Conservation (phyloP, 2,888 invertebrate genomes). For the Trachelus troglodyta region DNA sequence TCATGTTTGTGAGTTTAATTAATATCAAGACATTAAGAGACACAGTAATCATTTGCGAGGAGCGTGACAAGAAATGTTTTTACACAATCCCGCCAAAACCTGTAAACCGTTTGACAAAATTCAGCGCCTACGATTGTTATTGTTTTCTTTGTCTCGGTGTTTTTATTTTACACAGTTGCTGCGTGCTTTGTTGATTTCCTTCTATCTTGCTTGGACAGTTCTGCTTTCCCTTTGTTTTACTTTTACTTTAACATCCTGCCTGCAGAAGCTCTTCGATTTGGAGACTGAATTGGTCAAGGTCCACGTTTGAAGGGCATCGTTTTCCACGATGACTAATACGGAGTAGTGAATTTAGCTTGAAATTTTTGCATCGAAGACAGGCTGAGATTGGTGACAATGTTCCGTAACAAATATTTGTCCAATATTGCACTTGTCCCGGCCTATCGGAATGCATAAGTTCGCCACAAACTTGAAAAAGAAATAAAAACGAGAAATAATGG, state of each 20-base stretch:
- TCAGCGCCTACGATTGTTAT: background rate
- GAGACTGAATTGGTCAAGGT: slow-evolving; percentile 46
- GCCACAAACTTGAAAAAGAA: background rate
- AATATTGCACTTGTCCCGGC: slow-evolving; percentile 69
- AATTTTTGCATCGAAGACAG: slow-evolving; percentile 61
- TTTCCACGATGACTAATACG: background rate
- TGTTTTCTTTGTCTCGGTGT: background rate
- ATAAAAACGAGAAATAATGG: background rate
- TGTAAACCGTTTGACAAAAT: background rate
- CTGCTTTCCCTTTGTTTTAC: background rate
- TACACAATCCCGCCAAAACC: background rate
- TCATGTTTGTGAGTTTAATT: background rate
- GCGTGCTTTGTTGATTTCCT: background rate
- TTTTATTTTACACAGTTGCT: background rate
- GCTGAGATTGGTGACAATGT: slow-evolving; percentile 67
- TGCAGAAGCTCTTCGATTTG: slow-evolving; percentile 41
- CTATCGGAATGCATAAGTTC: slow-evolving; percentile 61
- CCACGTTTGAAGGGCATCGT: slow-evolving; percentile 39
- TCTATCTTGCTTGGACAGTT: background rate
- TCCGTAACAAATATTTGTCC: slow-evolving; percentile 44
- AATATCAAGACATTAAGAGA: background rate
- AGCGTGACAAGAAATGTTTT: background rate
- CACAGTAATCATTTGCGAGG: background rate
- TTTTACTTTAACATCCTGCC: background rate
- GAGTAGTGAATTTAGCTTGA: background rate